A percentile compares a stretch with the other conserved stretches of the same genome.
Conservation (phyloP, 2,797 vertebrate species). For the Stomatorhinus walkeri region DNA sequence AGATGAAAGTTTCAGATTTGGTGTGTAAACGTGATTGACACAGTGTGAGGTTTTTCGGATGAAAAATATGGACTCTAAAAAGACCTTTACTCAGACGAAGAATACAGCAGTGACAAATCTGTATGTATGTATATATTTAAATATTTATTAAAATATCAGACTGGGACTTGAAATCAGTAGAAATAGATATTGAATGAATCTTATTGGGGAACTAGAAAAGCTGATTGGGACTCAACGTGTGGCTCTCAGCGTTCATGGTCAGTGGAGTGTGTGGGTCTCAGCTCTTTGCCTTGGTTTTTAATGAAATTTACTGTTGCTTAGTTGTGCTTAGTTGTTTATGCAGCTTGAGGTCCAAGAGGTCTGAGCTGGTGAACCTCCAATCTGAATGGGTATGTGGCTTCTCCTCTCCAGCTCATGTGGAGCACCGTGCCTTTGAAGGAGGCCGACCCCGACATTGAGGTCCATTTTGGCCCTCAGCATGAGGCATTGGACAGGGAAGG, state of each 20-base stretch:
- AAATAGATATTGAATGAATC: not conserved
- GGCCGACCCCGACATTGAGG: slow-evolving; percentile 73
- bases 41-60: not conserved
- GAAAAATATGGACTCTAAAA: not conserved
- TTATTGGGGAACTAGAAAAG: not conserved
- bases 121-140: not conserved
- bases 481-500: slow-evolving; percentile 27
- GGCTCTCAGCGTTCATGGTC: not conserved
- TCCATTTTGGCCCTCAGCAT: slow-evolving; percentile 32
- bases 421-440: slow-evolving; percentile 93
- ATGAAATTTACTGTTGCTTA: not conserved
- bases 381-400: slow-evolving; percentile 16
- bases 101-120: not conserved
- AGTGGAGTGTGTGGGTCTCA: not conserved
- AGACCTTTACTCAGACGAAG: not conserved
- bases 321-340: not conserved
- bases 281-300: not conserved
- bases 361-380: not conserved
- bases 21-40: not conserved
- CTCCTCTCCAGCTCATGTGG: slow-evolving; percentile 77
- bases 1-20: not conserved
- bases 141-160: not conserved
- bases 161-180: not conserved
- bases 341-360: not conserved
- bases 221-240: not conserved